These are phyloP conservation scores for Brachyrhaphis roseni DNA, from an alignment of 2,797 vertebrate genomes.

Conservation along the genomic window DNA sequence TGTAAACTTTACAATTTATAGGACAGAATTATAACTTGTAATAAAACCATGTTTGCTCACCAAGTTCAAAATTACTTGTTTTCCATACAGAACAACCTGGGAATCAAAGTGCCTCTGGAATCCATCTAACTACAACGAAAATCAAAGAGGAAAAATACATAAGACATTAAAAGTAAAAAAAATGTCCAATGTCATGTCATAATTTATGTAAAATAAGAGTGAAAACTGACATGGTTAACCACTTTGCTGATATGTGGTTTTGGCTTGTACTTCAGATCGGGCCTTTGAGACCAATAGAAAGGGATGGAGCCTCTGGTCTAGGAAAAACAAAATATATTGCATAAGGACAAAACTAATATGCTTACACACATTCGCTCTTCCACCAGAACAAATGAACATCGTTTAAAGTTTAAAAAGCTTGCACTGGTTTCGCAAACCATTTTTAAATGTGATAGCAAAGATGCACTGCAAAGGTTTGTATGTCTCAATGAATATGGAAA, in stretches of 20 bases:
- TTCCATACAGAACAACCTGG: conserved; percentile 94
- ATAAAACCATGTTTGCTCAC: conserved; percentile 71
- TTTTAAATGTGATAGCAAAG: background rate
- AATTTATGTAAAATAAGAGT: background rate
- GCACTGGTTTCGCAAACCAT: background rate
- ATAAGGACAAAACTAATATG: background rate
- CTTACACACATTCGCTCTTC: background rate
- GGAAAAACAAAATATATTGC: conserved; percentile 11
- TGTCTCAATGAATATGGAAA: background rate
- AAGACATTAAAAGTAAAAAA: background rate
- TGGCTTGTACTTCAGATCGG: conserved; percentile 97
- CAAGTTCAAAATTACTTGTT: conserved; percentile 93
- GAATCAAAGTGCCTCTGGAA: conserved; percentile 98
- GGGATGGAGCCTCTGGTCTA: conserved; percentile 97
- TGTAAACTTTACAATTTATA: background rate
- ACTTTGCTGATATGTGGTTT: conserved; percentile 95
- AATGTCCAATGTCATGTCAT: background rate
- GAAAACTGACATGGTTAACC: conserved; percentile 87
- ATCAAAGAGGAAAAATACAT: background rate
- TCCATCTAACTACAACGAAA: conserved; percentile 86
- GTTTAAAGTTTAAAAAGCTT: background rate
- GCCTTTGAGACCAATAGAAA: conserved; percentile 96
- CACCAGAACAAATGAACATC: background rate
- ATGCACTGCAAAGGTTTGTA: background rate
- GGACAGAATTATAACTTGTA: background rate